These are phyloP conservation scores for Danio jaintianensis DNA, from an alignment of 2,797 vertebrate genomes.

Conservation along the genomic window DNA sequence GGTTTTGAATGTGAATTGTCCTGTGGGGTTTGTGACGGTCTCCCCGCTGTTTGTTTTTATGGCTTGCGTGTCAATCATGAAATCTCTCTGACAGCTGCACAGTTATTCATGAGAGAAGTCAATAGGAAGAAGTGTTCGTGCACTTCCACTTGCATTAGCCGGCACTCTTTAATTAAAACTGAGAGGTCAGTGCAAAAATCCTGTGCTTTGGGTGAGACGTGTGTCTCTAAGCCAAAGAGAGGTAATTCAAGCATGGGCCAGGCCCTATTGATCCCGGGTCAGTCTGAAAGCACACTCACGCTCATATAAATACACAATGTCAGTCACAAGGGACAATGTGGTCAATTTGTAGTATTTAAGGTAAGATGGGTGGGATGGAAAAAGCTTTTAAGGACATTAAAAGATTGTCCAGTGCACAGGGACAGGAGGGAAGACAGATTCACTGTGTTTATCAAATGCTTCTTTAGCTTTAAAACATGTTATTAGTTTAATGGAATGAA, in stretches of 20 bases:
- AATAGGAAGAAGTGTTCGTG: constrained; percentile 65
- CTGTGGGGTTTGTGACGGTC: neutral
- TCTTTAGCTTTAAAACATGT: neutral
- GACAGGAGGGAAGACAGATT: neutral
- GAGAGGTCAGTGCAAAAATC: constrained; percentile 54
- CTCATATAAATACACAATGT: constrained; percentile 20
- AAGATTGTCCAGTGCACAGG: neutral
- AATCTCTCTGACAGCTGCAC: constrained; percentile 60
- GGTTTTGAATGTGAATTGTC: constrained; percentile 4
- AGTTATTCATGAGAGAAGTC: constrained; percentile 73
- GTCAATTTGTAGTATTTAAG: constrained; percentile 3
- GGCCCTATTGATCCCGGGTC: constrained; percentile 65
- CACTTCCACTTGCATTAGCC: constrained; percentile 65
- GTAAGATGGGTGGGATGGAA: neutral
- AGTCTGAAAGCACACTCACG: neutral
- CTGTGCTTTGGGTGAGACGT: neutral
- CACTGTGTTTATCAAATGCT: neutral
- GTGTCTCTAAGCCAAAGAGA: constrained; percentile 45
- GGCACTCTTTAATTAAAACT: constrained; percentile 69
- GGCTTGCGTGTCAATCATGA: constrained; percentile 11
- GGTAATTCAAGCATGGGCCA: constrained; percentile 56
- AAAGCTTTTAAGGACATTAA: constrained; percentile 27
- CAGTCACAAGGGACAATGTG: constrained; percentile 17
- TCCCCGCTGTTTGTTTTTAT: constrained; percentile 20
- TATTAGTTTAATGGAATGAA: neutral